These are phyloP conservation scores for Trichonephila clavata DNA, from an alignment of 1,140 invertebrate species.

Conservation along the genomic window DNA sequence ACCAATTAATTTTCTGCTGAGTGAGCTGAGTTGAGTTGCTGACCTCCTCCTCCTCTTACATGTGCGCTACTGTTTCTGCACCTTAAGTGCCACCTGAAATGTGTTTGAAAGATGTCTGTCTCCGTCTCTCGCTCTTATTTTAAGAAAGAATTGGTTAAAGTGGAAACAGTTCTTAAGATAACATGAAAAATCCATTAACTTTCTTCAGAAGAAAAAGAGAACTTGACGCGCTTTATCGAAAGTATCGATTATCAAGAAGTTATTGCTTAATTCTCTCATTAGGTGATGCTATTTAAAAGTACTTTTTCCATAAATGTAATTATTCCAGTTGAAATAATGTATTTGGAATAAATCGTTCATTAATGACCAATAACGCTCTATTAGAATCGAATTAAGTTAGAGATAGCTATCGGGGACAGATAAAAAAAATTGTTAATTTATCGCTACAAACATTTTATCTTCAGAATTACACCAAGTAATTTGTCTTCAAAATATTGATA, in stretches of 20 bases:
- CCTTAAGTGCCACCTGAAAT: not conserved
- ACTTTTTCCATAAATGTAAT: not conserved
- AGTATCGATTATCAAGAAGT: not conserved
- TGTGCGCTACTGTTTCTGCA: not conserved
- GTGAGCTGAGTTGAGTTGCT: not conserved
- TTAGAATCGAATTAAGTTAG: no score
- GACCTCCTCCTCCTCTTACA: not conserved
- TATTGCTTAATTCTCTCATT: not conserved
- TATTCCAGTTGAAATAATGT: no score
- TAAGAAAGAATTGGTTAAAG: not conserved
- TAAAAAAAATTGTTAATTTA: no score
- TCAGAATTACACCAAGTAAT: no score
- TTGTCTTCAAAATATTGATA: no score
- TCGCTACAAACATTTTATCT: no score
- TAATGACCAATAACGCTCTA: no score
- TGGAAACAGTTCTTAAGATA: not conserved
- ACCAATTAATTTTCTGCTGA: slow-evolving; percentile 1
- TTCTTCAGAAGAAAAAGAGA: not conserved
- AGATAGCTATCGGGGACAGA: no score
- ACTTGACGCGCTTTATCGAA: not conserved
- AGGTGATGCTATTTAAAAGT: not conserved
- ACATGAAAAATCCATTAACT: slow-evolving; percentile 32
- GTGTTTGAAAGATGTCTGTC: not conserved
- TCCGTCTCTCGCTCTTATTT: not conserved
- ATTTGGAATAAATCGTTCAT: no score